These are phyloP conservation scores for Malaclemys terrapin DNA, from an alignment of 2,113 vertebrate species.

Conservation along the genomic window DNA sequence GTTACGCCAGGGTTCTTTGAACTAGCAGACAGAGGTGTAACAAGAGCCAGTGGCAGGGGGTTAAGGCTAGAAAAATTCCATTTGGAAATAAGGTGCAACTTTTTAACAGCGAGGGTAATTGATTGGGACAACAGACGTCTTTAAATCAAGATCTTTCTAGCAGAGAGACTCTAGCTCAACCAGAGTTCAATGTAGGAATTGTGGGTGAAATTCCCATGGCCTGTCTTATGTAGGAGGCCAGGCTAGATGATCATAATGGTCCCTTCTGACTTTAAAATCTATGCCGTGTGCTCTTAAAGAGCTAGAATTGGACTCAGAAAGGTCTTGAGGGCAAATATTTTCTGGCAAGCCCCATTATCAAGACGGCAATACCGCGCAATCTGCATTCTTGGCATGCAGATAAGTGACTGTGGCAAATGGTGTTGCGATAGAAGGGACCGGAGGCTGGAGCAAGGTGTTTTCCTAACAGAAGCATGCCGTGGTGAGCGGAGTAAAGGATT, in stretches of 20 bases:
- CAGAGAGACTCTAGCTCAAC: not conserved
- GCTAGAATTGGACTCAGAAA: not conserved
- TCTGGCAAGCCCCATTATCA: slow-evolving; percentile 26
- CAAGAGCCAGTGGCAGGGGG: slow-evolving; percentile 24
- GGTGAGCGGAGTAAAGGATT: not conserved
- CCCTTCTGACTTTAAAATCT: not conserved
- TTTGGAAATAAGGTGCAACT: slow-evolving; percentile 17
- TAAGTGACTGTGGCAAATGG: not conserved
- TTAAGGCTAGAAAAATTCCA: slow-evolving; percentile 55
- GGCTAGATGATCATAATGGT: not conserved
- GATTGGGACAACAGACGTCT: not conserved
- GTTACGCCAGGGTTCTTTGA: not conserved
- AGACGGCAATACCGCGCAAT: not conserved
- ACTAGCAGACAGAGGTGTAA: not conserved
- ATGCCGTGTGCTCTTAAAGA: slow-evolving; percentile 18
- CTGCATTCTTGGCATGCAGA: not conserved
- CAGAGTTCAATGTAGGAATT: not conserved
- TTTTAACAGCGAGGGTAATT: slow-evolving; percentile 44
- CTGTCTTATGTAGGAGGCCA: not conserved
- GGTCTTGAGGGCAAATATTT: slow-evolving; percentile 39
- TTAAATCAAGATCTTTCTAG: slow-evolving; percentile 3
- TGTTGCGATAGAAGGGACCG: not conserved
- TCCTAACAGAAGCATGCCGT: not conserved
- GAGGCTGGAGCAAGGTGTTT: not conserved
- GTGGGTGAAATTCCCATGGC: not conserved